These are phyloP conservation scores for Chelonus insularis DNA, from an alignment of 1,140 invertebrate genomes.

Conservation along the genomic window DNA sequence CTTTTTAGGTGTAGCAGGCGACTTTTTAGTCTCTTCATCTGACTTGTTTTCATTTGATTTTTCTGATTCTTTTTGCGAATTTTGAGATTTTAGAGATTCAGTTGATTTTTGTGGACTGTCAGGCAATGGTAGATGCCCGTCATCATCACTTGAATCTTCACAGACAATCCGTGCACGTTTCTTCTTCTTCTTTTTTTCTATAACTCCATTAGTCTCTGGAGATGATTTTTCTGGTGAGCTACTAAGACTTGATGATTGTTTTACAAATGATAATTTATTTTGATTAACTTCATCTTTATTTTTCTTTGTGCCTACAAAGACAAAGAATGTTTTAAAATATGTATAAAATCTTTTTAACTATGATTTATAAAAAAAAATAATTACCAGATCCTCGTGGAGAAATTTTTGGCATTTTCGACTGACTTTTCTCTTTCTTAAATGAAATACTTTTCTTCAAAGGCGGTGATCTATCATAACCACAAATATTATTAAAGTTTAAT, in stretches of 20 bases:
- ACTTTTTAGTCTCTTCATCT: background rate
- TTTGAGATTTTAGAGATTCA: background rate
- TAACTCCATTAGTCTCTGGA: slow-evolving; percentile 1
- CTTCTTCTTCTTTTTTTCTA: slow-evolving; percentile 28
- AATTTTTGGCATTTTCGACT: too few relatives aligned
- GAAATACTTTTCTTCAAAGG: too few relatives aligned
- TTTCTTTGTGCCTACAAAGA: too few relatives aligned
- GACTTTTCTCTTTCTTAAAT: too few relatives aligned
- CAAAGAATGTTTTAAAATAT: too few relatives aligned
- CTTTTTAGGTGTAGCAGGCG: background rate
- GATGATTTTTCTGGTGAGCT: slow-evolving; percentile 22
- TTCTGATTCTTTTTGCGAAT: background rate
- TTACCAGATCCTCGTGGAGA: too few relatives aligned
- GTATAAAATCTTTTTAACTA: too few relatives aligned
- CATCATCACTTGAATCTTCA: slow-evolving; percentile 47
- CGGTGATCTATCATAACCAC: too few relatives aligned
- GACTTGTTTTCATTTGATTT: background rate
- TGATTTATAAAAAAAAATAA: too few relatives aligned
- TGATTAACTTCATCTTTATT: too few relatives aligned
- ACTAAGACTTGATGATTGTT: slow-evolving; percentile 14
- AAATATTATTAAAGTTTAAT: too few relatives aligned
- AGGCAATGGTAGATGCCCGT: slow-evolving; percentile 35
- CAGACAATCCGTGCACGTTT: slow-evolving; percentile 37
- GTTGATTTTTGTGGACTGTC: slow-evolving; percentile 22
- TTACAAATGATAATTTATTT: slow-evolving; percentile 12